Evolutionary conservation across 2,113 vertebrate species (phyloP).

Genomic region (Malaclemys terrapin): DNA sequence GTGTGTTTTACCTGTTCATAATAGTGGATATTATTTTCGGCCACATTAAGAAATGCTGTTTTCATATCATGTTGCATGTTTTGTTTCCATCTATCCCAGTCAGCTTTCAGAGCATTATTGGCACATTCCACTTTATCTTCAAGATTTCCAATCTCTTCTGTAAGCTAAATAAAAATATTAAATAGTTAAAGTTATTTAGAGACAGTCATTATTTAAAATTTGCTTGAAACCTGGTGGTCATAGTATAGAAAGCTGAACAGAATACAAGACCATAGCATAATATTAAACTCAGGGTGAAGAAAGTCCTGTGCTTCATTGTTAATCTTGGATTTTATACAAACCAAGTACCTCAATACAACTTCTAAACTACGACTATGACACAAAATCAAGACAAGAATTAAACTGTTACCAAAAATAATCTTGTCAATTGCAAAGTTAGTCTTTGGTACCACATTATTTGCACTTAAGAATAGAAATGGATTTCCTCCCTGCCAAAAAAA

Average conservation of each 20-base stretch:
- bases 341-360: background rate
- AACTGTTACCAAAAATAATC: background rate
- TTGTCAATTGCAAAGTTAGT: background rate
- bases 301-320: background rate
- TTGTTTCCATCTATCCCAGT: constrained; percentile 92
- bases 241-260: background rate
- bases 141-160: constrained; percentile 89
- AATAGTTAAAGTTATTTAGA: constrained; percentile 20
- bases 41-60: constrained; percentile 82
- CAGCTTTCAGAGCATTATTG: constrained; percentile 89
- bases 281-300: background rate
- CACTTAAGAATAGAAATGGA: background rate
- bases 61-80: constrained; percentile 89
- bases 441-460: background rate
- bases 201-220: background rate
- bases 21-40: constrained; percentile 88
- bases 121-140: constrained; percentile 91
- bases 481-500: background rate
- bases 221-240: background rate
- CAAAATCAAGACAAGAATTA: background rate
- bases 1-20: constrained; percentile 90
- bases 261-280: background rate
- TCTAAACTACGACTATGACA: background rate
- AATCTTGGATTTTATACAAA: constrained; percentile 54
- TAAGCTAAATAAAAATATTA: constrained; percentile 79